Evolutionary conservation across 1,140 invertebrate genomes (phyloP).

Genomic region (Geopemphigus sp.): DNA sequence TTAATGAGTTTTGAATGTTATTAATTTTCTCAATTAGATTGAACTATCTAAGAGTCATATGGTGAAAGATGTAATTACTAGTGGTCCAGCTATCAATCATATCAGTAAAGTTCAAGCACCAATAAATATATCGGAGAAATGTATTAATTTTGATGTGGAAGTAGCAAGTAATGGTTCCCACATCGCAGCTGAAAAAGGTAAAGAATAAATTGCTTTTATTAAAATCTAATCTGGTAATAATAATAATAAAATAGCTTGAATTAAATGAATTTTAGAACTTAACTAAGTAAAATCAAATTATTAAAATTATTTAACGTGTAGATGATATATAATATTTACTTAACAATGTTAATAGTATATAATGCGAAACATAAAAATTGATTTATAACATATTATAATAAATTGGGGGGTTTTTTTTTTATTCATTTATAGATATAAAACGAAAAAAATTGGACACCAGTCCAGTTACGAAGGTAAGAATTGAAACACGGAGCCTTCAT

Average conservation of each 20-base stretch:
- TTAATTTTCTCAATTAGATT: constrained; percentile 16
- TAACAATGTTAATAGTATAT: too few species aligned
- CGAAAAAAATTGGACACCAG: constrained; percentile 46
- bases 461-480: constrained; percentile 48
- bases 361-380: too few species aligned
- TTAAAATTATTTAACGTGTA: too few species aligned
- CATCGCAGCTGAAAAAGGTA: constrained; percentile 32
- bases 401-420: background rate
- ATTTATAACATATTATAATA: too few species aligned
- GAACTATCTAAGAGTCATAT: background rate
- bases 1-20: background rate
- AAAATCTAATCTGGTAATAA: background rate
- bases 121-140: background rate
- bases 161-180: constrained; percentile 28
- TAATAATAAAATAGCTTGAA: too few species aligned
- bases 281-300: too few species aligned
- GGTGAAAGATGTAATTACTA: background rate
- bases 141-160: background rate
- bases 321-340: too few species aligned
- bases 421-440: constrained; percentile 38
- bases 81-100: background rate
- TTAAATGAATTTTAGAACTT: too few species aligned
- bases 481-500: constrained; percentile 31
- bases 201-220: background rate
- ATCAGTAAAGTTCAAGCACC: constrained; percentile 19